These are phyloP conservation scores for Lysandra coridon DNA, from an alignment of 2,888 invertebrate genomes.

Conservation along the genomic window DNA sequence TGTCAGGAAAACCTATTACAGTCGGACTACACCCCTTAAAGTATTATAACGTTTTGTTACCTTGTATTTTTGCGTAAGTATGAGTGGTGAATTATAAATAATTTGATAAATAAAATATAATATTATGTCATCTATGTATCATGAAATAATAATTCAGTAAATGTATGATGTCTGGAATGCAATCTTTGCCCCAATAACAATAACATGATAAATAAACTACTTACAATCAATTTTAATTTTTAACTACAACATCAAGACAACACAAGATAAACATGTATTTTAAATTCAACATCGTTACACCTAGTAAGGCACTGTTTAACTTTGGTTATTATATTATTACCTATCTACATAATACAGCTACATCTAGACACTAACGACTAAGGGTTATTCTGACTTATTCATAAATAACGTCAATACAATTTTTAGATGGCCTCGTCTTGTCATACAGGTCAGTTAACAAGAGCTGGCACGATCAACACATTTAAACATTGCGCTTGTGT, in stretches of 20 bases:
- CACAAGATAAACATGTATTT: slow-evolving; percentile 32
- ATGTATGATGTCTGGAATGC: too few relatives aligned
- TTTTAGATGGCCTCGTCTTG: neutral
- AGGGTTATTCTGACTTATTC: neutral
- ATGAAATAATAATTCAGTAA: too few relatives aligned
- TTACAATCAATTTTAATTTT: neutral
- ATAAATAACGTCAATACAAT: neutral
- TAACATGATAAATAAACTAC: neutral
- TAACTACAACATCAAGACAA: slow-evolving; percentile 26
- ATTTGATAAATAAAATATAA: too few relatives aligned
- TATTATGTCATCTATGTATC: too few relatives aligned
- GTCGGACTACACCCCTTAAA: too few relatives aligned
- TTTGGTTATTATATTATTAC: slow-evolving; percentile 48
- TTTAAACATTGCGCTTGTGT: too few relatives aligned
- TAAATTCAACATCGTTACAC: slow-evolving; percentile 51
- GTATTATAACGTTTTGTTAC: too few relatives aligned
- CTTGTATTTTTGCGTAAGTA: too few relatives aligned
- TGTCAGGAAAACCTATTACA: too few relatives aligned
- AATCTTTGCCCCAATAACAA: slow-evolving; percentile 11
- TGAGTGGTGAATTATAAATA: too few relatives aligned
- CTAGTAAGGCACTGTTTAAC: slow-evolving; percentile 63
- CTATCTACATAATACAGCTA: neutral
- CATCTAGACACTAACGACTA: neutral
- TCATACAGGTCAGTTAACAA: neutral
- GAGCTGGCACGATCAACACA: too few relatives aligned